Evolutionary conservation across 1,140 invertebrate genomes (phyloP), one percentile per base, ranked within the genome.

Genomic region (Pteromalus puparum): DNA sequence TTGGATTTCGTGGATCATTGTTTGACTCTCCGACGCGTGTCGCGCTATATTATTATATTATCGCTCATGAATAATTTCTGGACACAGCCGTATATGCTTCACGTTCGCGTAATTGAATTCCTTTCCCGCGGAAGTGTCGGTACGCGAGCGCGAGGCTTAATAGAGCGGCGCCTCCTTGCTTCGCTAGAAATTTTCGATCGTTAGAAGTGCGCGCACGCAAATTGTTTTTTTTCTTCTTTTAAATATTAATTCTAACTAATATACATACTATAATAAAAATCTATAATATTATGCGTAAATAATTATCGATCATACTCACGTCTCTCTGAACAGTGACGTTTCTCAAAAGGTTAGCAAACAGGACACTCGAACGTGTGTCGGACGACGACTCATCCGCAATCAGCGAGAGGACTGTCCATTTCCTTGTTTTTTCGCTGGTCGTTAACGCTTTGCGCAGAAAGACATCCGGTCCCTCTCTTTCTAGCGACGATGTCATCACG

Each of bases 141-240:
- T 42, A 75, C 3, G 21, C 70, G 75, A 75, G 67, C 42, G 24
- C 67, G 72, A 21, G 21, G 24, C 73, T 88, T 89, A 88, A 88
- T 89, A 89, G 88, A 88, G 88, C 88, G 87, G 46, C 77, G 24
- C 88, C 87, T 61, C 88, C 83, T 83, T 88, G 86, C 86, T 85
- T 88, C 87, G 88, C 88, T 88, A 87, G 79, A 81, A 89, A 88
- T 87, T 89, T 89, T 89, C 87, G 88, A 89, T 89, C 88, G 79
- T 88, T 86, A 88, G 75, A 12, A n/a, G n/a, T 26, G 46, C n/a
- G 75, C 38, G 30, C 24, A 75, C 38, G 73, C 38, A 38, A 75
- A 75, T 34, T 72, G 30, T 72, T 10, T 15, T 72, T 28, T 72
- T 72, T 28, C 10, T 72, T 7, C 1, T 7, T 53, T 53, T 5